phyloP scores from a whole-genome alignment of 2,888 invertebrate genomes.

The Pammene aurita region DNA sequence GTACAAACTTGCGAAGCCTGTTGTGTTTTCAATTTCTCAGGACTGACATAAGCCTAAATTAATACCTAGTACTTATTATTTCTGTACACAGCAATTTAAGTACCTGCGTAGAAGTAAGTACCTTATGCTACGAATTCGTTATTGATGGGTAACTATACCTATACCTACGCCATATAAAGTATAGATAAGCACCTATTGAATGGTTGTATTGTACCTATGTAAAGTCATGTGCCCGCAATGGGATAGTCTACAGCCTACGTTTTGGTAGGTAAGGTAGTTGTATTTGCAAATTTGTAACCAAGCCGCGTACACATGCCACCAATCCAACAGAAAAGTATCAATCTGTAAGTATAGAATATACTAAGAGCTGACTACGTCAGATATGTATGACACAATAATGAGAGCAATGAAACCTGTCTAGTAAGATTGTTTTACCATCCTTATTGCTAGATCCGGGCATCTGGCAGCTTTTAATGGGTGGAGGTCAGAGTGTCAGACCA shows the following conservation, averaged over 20 bases:
- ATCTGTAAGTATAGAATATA: neutral
- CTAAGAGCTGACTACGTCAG: too few relatives aligned
- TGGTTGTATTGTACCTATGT: conserved; percentile 9
- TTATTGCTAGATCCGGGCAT: too few relatives aligned
- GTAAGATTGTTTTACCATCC: too few relatives aligned
- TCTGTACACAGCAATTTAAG: neutral
- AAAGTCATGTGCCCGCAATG: conserved; percentile 1
- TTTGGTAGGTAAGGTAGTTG: neutral
- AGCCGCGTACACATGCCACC: neutral
- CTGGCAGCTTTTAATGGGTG: too few relatives aligned
- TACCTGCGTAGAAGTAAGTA: neutral
- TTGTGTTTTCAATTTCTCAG: conserved; percentile 33
- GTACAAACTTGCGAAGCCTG: conserved; percentile 38
- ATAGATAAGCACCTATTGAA: conserved; percentile 33
- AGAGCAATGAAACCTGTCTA: too few relatives aligned
- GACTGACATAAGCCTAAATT: neutral
- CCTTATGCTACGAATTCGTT: neutral
- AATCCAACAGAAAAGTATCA: neutral
- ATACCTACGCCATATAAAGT: conserved; percentile 11
- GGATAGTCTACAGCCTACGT: conserved; percentile 1
- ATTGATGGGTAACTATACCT: neutral
- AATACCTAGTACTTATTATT: neutral
- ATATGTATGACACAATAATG: too few relatives aligned
- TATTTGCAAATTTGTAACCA: conserved; percentile 22
- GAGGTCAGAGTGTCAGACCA: too few relatives aligned